phyloP scores from a whole-genome alignment of 2,888 invertebrate species.

The Kryphioiulus occultus region DNA sequence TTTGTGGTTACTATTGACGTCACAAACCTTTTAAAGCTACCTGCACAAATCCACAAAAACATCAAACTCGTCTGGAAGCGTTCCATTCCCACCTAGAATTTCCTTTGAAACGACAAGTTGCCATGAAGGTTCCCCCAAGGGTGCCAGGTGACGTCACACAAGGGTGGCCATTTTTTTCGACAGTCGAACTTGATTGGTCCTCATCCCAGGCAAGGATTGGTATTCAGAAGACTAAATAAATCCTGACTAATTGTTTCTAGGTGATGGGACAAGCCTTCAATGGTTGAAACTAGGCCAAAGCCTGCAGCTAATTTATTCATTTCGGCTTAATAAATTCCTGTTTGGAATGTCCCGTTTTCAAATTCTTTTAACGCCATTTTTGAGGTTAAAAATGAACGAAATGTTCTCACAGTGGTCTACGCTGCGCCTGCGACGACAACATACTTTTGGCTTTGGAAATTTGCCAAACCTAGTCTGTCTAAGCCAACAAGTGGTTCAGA shows the following conservation, averaged over 20 bases:
- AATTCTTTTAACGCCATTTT: constrained; percentile 35
- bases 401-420: neutral
- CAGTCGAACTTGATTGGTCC: neutral
- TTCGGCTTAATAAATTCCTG: constrained; percentile 40
- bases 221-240: neutral
- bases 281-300: constrained; percentile 28
- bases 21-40: too few species aligned
- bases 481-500: neutral
- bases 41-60: too few species aligned
- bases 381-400: neutral
- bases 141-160: neutral
- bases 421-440: neutral
- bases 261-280: constrained; percentile 36
- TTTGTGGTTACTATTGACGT: too few species aligned
- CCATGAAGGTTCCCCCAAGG: neutral
- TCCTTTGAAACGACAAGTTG: neutral
- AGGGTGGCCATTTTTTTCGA: neutral
- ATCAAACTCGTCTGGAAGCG: neutral
- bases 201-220: neutral
- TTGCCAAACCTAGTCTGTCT: neutral
- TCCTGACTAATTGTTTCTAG: constrained; percentile 39
- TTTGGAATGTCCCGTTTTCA: constrained; percentile 40
- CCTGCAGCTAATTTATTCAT: constrained; percentile 36
- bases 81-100: neutral
- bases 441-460: neutral